Evolutionary conservation across 2,113 vertebrate species (phyloP).

Genomic region (Mesocricetus auratus): DNA sequence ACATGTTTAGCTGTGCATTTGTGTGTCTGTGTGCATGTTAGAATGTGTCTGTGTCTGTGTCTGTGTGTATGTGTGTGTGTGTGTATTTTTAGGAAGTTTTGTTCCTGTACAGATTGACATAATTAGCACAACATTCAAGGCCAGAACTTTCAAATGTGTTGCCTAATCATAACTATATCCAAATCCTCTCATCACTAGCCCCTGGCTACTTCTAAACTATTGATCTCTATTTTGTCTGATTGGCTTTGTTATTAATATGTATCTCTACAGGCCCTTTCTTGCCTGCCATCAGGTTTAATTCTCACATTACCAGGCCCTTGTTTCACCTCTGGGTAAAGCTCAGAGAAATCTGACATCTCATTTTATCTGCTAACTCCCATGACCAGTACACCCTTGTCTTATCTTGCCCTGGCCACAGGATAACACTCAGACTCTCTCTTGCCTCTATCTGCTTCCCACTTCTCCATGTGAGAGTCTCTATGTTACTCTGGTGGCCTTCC

Average conservation of each 20-base stretch:
- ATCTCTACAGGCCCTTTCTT: background rate
- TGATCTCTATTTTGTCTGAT: background rate
- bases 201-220: background rate
- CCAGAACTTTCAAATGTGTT: background rate
- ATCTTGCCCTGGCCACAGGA: background rate
- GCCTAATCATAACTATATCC: background rate
- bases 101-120: background rate
- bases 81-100: background rate
- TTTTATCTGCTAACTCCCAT: background rate
- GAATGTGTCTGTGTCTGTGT: background rate
- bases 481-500: background rate
- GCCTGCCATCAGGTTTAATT: background rate
- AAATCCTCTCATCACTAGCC: background rate
- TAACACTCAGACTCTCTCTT: background rate
- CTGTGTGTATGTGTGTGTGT: background rate
- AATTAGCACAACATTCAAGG: background rate
- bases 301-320: background rate
- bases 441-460: background rate
- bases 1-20: background rate
- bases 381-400: background rate
- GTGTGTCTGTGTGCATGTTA: background rate
- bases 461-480: background rate
- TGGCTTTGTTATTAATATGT: background rate
- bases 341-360: background rate
- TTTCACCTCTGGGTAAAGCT: background rate